Evolutionary conservation across 1,140 invertebrate species (phyloP), one percentile per base, ranked within the genome.

Genomic region (Drosophila insularis): DNA sequence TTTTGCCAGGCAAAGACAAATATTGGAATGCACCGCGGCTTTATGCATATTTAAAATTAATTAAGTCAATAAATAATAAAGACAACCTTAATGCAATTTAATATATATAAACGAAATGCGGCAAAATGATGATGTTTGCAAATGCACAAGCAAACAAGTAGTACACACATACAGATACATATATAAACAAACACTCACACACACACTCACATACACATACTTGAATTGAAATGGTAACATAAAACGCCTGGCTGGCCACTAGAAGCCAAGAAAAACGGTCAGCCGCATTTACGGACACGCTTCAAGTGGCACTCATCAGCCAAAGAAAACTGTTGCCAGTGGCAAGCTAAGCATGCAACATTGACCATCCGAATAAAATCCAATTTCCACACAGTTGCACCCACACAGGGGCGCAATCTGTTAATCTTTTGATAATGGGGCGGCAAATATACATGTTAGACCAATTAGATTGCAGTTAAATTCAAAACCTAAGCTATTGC

Each of bases 11-110:
- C 84, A 89, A 89, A 89, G 84, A 81, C 90, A 91, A 91, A 91
- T 91, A 91, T 91, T 91, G 86, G 73, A 80, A 80, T 80, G 71
- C 80, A 75, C 63, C 78, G 66, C 82, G 81, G 78, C 77, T 91
- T 91, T 90, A 91, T 91, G 82, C 90, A 91, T 91, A 90, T 91
- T 91, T 91, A 91, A 91, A 91, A 91, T 91, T 90, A 91, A 91
- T 91, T 90, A 90, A 90, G 81, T 91, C 87, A 85, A 89, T 89
- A 89, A 89, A 89, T 89, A 89, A 89, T 89, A 89, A 89, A 70
- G 77, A 70, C 74, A 68, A 59, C 63, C 77, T 89, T 89, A 89
- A 89, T 89, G 80, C 85, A 87, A 84, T 89, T 90, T 72, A 78
- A 73, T 71, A 78, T 81, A 71, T 67, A 74, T 68, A 65, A 68